These are phyloP conservation scores for Anarsia innoxiella DNA, from an alignment of 2,888 invertebrate genomes.

Conservation along the genomic window DNA sequence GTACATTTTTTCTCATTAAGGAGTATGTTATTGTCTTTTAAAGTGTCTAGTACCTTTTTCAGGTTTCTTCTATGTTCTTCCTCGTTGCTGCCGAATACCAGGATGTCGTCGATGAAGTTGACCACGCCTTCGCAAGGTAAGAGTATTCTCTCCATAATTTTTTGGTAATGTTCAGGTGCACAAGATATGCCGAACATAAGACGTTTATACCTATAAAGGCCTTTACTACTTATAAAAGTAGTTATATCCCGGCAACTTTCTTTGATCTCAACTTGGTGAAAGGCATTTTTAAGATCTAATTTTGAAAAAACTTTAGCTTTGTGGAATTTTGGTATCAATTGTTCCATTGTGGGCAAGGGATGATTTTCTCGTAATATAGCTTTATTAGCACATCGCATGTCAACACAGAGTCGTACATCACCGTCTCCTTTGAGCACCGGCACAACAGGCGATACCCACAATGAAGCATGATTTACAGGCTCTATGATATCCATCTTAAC, in stretches of 20 bases:
- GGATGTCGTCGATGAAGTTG: conserved; percentile 29
- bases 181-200: conserved; percentile 35
- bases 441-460: conserved; percentile 11
- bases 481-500: conserved; percentile 16
- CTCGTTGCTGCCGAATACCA: conserved; percentile 18
- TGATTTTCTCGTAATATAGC: conserved; percentile 16
- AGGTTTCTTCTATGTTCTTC: conserved; percentile 18
- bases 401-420: conserved; percentile 12
- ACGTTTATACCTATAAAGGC: conserved; percentile 29
- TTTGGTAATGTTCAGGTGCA: conserved; percentile 31
- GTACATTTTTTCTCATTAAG: conserved; percentile 21
- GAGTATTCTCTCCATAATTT: conserved; percentile 25
- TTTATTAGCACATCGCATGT: conserved; percentile 15
- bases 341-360: conserved; percentile 20
- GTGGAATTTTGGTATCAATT: conserved; percentile 22
- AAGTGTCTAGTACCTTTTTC: conserved; percentile 14
- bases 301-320: conserved; percentile 18
- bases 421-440: conserved; percentile 10
- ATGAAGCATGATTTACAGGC: conserved; percentile 11
- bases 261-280: conserved; percentile 18
- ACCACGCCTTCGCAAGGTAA: conserved; percentile 22
- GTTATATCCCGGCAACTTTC: conserved; percentile 17
- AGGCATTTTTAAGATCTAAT: conserved; percentile 20
- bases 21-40: conserved; percentile 20
- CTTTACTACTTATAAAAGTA: conserved; percentile 19